These are phyloP conservation scores for Glyphotaelius pellucidus DNA, from an alignment of 2,888 invertebrate genomes.

Conservation along the genomic window DNA sequence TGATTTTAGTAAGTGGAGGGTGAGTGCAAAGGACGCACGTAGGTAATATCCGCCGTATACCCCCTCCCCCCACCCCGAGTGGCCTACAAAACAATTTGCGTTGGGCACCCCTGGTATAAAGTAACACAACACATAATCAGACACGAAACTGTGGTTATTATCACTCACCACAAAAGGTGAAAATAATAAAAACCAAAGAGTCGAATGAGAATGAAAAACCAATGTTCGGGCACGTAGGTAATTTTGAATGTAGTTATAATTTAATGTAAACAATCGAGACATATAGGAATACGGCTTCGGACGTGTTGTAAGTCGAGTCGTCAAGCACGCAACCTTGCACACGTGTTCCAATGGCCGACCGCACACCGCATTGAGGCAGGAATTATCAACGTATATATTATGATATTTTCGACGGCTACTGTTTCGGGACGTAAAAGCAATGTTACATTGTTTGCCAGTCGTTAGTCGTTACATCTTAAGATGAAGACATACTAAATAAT, in stretches of 20 bases:
- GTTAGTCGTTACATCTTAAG: not conserved
- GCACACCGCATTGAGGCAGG: slow-evolving; percentile 30
- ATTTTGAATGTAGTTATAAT: slow-evolving; percentile 42
- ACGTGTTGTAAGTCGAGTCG: not conserved
- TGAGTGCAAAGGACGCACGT: no score
- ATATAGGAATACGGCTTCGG: not conserved
- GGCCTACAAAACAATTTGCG: no score
- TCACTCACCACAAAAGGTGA: slow-evolving; percentile 39
- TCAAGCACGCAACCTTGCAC: slow-evolving; percentile 28
- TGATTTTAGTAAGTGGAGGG: no score
- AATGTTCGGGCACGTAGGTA: slow-evolving; percentile 10
- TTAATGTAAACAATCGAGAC: slow-evolving; percentile 30
- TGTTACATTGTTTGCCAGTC: not conserved
- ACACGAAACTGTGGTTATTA: slow-evolving; percentile 26
- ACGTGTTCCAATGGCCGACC: slow-evolving; percentile 36
- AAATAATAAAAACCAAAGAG: slow-evolving; percentile 38
- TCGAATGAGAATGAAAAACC: not conserved
- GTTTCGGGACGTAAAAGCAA: not conserved
- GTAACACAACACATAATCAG: not conserved
- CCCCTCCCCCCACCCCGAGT: no score
- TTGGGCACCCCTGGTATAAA: not conserved
- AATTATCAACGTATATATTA: not conserved
- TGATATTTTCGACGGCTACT: slow-evolving; percentile 40
- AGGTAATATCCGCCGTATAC: no score
- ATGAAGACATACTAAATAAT: no score